A percentile compares a stretch with the other conserved stretches of the same genome.
Evolutionary conservation across 2,888 invertebrate species (phyloP).

Genomic region (Apodemia duryi): DNA sequence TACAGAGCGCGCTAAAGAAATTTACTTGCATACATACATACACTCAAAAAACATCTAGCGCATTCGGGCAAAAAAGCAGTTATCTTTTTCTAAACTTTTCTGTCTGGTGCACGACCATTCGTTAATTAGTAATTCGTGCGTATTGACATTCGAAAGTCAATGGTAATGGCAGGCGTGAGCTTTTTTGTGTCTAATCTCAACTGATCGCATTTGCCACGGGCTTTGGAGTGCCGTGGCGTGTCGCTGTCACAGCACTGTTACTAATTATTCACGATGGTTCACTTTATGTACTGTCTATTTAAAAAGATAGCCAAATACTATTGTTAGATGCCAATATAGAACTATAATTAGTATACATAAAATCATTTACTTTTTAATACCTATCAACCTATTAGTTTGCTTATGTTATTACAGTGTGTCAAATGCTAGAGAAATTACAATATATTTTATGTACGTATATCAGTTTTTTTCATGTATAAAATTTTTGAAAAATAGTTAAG

Average conservation of each 20-base stretch:
- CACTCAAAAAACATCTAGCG: too few species aligned
- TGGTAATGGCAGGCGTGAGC: conserved; percentile 66
- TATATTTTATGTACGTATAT: too few species aligned
- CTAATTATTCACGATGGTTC: conserved; percentile 71
- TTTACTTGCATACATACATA: too few species aligned
- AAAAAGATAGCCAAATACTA: conserved; percentile 43
- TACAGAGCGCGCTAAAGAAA: too few species aligned
- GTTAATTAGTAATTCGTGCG: conserved; percentile 70
- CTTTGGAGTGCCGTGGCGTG: conserved; percentile 52
- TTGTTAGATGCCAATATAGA: neutral
- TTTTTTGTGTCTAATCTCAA: conserved; percentile 73
- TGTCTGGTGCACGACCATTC: conserved; percentile 37
- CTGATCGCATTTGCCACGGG: conserved; percentile 58
- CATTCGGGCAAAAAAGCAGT: neutral
- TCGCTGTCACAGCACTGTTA: conserved; percentile 62
- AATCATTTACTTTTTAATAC: too few species aligned
- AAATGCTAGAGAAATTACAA: too few species aligned
- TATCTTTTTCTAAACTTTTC: conserved; percentile 20
- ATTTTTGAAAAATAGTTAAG: too few species aligned
- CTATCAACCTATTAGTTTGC: too few species aligned
- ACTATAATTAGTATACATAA: neutral
- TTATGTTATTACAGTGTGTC: too few species aligned
- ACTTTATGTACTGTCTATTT: conserved; percentile 47
- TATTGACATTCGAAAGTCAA: conserved; percentile 72
- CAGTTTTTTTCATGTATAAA: too few species aligned